Evolutionary conservation across 2,888 invertebrate genomes (phyloP).

Genomic region (Craniophora ligustri): DNA sequence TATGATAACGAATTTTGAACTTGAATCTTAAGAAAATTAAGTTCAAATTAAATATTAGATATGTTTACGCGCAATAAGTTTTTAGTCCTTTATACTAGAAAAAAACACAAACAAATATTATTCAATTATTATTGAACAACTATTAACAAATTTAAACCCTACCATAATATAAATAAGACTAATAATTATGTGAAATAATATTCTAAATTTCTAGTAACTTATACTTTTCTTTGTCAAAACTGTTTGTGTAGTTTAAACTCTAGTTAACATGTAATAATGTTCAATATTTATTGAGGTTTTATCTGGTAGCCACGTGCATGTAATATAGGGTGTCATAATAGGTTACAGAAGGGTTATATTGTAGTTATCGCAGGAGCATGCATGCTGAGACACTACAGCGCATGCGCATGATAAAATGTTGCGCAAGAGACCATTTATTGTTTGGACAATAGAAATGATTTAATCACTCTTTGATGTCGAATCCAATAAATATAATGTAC

Average conservation of each 20-base stretch:
- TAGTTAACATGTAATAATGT: rapidly evolving
- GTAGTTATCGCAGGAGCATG: slow-evolving; percentile 20
- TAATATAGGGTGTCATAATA: slow-evolving; percentile 41
- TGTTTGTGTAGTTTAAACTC: neutral
- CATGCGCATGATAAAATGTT: slow-evolving; percentile 17
- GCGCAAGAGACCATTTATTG: slow-evolving; percentile 14
- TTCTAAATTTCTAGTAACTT: slow-evolving; percentile 9
- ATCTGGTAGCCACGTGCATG: slow-evolving; percentile 25
- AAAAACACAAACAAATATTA: slow-evolving; percentile 29
- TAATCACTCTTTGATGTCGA: no score
- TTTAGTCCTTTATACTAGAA: slow-evolving; percentile 29
- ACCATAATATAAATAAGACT: rapidly evolving
- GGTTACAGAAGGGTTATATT: slow-evolving; percentile 44
- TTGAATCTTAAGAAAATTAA: rapidly evolving
- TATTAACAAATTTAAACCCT: slow-evolving; percentile 8
- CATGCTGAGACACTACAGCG: slow-evolving; percentile 19
- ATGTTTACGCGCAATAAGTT: slow-evolving; percentile 19
- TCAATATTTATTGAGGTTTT: neutral
- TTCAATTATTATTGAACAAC: neutral
- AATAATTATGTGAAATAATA: slow-evolving; percentile 1
- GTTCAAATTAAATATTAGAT: slow-evolving; percentile 5
- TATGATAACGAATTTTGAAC: slow-evolving; percentile 8
- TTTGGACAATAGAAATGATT: no score
- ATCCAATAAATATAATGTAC: no score
- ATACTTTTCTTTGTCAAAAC: slow-evolving; percentile 5